These are phyloP conservation scores for Sylvicapra grimmia DNA, from an alignment of 2,113 vertebrate species.

Conservation along the genomic window DNA sequence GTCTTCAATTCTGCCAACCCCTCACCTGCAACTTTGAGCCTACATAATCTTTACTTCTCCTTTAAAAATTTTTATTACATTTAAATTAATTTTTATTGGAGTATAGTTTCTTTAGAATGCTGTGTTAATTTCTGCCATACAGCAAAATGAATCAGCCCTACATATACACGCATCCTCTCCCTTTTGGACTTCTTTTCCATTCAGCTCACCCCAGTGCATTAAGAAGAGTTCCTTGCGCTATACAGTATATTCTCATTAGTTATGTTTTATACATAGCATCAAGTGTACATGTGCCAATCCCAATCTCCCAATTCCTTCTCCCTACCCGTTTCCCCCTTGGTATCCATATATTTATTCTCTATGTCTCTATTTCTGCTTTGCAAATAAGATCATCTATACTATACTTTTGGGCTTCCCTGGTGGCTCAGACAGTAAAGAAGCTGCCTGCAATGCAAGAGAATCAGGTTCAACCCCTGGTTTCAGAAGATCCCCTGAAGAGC, in stretches of 20 bases:
- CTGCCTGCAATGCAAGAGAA: neutral
- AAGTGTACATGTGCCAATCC: neutral
- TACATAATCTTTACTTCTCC: neutral
- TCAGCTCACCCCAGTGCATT: neutral
- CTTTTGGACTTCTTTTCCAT: neutral
- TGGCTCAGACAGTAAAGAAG: neutral
- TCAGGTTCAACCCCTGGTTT: neutral
- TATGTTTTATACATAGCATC: neutral
- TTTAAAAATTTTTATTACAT: neutral
- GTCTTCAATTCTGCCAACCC: neutral
- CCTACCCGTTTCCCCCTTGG: neutral
- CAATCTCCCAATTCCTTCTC: neutral
- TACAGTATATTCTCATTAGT: neutral
- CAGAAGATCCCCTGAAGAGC: neutral
- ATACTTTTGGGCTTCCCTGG: neutral
- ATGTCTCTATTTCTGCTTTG: neutral
- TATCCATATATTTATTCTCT: neutral
- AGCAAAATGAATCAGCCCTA: neutral
- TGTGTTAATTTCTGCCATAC: neutral
- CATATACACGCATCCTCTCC: neutral
- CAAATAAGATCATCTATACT: neutral
- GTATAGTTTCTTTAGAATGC: neutral
- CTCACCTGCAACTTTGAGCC: neutral
- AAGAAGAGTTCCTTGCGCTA: neutral
- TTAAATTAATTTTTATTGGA: neutral